Evolutionary conservation across 2,888 invertebrate species (phyloP), one percentile per base, ranked within the genome.

Genomic region (Caenorhabditis macrosperma): DNA sequence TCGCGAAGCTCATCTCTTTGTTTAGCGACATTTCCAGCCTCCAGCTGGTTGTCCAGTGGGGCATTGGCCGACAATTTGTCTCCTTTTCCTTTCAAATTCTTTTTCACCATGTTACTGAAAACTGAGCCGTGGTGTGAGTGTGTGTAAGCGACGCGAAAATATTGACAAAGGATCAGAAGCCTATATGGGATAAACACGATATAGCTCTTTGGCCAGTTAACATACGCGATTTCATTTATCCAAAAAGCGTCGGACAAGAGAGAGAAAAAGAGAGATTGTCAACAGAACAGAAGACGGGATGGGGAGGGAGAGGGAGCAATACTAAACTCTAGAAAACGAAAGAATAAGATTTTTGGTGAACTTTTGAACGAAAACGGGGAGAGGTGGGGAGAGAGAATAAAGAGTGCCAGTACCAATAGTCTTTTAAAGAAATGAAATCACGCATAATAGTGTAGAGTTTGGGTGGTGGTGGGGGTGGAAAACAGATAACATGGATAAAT

Each of bases 41-140:
- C 88, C 55, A 88, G 76, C 71, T 88, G 88, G 26, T 85, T 74
- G 35, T 79, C 86, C 9, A 88, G 82, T 6, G 87, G 82, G 6
- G 83, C 82, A 15, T 85, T 78, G 0, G 83, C 79, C 12, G 80
- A 63, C 22, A 88, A 67, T 46, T 84, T 64, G 76, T 88, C 88
- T 68, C 85, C 87, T 26, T 82, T 68, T 60, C 84, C 86, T 48
- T 72, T 63, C 57, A 81, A 68, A 61, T 76, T 77, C 24, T 35
- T 76, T 67, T 81, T 80, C 54, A 75, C 79, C 79, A 80, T 80
- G 57, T 64, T 74, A 59, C 64, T 74, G 44, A 2, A 22, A 61
- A 33, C 10, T 15, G 3, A 30, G 15, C 22, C 20, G 15, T 20
- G 17, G 10, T 28, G 12, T 38, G 44, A 17, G 5, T n/a, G 5